Base-by-base conservation (phyloP, 2,888 invertebrate genomes). In the Sepiola atlantica region DNA sequence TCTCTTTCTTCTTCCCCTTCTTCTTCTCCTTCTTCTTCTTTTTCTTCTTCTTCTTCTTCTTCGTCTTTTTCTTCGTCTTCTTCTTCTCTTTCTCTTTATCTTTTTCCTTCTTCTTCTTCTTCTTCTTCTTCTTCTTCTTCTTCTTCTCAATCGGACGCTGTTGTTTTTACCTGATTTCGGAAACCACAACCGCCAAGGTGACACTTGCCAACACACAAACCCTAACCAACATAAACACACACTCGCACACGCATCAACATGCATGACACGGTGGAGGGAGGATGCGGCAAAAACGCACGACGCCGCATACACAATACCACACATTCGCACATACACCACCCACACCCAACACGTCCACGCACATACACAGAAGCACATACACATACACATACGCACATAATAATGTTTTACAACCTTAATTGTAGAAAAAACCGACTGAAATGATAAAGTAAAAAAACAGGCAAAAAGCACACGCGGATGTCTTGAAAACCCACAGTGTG, bases 101-200 rank as follows among this genome's bases (percentile, higher is more conserved):
- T 61, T 10, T 24, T 21, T 24, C 6, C 24, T 21, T 61, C 28
- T 0, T 77, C 77, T 77, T n/a, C n/a, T n/a, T 77, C 77, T 77
- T n/a, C n/a, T 77, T 77, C 77, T 77, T 77, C 77, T 77, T 77
- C 77, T 77, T n/a, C n/a, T n/a, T 77, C 77, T 77, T n/a, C n/a
- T n/a, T 77, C 77, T 77, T n/a, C n/a, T n/a, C 28, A 28, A 14
- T 12, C 16, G n/a, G n/a, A 77, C 77, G 16, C n/a, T 77, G 77
- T 77, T 77, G n/a, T 77, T 77, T 77, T 16, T 77, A 32, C n/a
- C n/a, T 77, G 77, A n/a, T 4, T 77, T 77, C 77, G 14, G n/a
- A 77, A 77, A 12, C 77, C 32, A 77, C 77, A 32, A 77, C n/a
- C 8, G 4, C 21, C 77, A 16, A 77, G n/a, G n/a, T 77, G 77